Conservation (phyloP, 1,140 invertebrate species). For the Drosophila sp. region DNA sequence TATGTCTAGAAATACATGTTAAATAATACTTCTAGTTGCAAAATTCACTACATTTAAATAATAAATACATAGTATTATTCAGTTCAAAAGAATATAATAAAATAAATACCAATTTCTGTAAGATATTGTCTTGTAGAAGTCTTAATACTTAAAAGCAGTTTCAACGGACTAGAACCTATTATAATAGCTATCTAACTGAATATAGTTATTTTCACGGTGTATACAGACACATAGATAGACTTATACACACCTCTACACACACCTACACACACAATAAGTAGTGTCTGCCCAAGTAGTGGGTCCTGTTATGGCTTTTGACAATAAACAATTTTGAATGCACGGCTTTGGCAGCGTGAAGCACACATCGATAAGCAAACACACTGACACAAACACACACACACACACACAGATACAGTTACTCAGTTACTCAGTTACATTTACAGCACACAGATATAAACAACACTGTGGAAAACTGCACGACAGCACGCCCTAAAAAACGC, state of each 20-base stretch:
- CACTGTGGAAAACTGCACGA: constrained; percentile 41
- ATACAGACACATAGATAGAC: too few relatives aligned
- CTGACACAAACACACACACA: constrained; percentile 10
- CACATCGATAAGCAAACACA: constrained; percentile 1
- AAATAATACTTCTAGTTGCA: too few relatives aligned
- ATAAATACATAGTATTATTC: too few relatives aligned
- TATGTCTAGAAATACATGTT: too few relatives aligned
- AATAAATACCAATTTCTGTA: too few relatives aligned
- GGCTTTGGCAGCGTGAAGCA: constrained; percentile 34
- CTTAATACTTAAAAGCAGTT: too few relatives aligned
- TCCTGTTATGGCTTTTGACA: constrained; percentile 46
- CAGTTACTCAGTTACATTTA: constrained; percentile 17
- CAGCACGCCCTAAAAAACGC: constrained; percentile 40
- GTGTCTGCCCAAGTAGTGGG: constrained; percentile 57
- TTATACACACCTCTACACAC: background rate
- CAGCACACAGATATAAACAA: constrained; percentile 21
- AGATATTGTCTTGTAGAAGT: too few relatives aligned
- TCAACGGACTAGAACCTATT: too few relatives aligned
- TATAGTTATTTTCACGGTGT: too few relatives aligned
- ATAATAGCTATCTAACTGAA: too few relatives aligned
- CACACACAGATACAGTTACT: constrained; percentile 13
- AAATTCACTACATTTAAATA: too few relatives aligned
- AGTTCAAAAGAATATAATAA: too few relatives aligned
- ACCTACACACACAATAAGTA: constrained; percentile 2
- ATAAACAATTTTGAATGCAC: constrained; percentile 46